These are phyloP conservation scores for Pseudomugil tenellus DNA, from an alignment of 2,797 vertebrate species.

Conservation along the genomic window DNA sequence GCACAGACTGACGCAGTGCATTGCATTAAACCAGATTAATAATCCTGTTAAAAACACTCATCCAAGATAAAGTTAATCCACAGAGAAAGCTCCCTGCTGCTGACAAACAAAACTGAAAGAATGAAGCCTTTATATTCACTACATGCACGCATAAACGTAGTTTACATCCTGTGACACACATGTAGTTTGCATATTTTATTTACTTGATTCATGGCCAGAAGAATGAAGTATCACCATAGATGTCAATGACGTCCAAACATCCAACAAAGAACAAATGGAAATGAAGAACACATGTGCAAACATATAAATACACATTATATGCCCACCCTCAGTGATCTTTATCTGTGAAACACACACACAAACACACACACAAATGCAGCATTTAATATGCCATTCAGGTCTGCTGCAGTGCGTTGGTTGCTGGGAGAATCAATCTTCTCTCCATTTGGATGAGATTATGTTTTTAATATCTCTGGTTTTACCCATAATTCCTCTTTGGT, in stretches of 20 bases:
- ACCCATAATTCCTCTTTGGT: constrained; percentile 72
- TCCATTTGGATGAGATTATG: constrained; percentile 77
- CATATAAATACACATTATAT: background rate
- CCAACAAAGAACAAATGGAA: background rate
- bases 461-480: constrained; percentile 82
- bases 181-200: background rate
- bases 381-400: constrained; percentile 59
- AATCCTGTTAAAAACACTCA: constrained; percentile 74
- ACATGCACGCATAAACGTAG: constrained; percentile 1
- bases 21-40: constrained; percentile 57
- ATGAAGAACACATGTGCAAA: background rate
- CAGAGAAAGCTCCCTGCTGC: constrained; percentile 46
- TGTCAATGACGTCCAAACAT: background rate
- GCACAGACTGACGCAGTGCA: constrained; percentile 15
- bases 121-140: constrained; percentile 31
- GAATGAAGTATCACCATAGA: no score
- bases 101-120: constrained; percentile 49
- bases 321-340: constrained; percentile 1
- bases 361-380: constrained; percentile 5
- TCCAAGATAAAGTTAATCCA: constrained; percentile 66
- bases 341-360: background rate
- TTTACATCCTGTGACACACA: background rate
- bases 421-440: constrained; percentile 70
- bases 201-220: background rate
- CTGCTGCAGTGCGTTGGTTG: constrained; percentile 38